These are phyloP conservation scores for Galbula dea DNA, from an alignment of 2,113 vertebrate species.

Conservation along the genomic window DNA sequence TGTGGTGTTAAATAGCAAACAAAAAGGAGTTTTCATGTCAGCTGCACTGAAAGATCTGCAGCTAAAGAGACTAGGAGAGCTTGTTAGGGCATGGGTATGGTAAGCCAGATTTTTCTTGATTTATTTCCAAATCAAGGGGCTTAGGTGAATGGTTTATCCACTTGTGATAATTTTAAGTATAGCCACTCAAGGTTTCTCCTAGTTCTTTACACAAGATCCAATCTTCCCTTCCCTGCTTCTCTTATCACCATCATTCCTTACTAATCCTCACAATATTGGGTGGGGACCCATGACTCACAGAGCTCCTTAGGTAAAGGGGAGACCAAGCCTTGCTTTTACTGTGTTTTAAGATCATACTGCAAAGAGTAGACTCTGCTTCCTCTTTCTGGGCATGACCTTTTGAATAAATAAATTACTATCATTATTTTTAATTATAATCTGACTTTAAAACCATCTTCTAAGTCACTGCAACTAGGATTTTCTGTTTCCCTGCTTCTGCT, in stretches of 20 bases:
- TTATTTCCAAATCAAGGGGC: neutral
- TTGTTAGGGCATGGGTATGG: neutral
- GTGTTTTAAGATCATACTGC: neutral
- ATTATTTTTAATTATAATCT: neutral
- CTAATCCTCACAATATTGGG: neutral
- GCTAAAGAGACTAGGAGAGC: neutral
- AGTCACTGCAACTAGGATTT: neutral
- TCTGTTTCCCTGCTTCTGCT: neutral
- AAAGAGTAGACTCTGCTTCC: neutral
- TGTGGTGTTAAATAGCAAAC: neutral
- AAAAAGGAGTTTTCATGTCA: neutral
- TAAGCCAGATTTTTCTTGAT: neutral
- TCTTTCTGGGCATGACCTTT: neutral
- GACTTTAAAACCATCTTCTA: neutral
- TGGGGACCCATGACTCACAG: neutral
- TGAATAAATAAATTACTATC: neutral
- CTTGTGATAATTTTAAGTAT: neutral
- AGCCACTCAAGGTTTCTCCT: neutral
- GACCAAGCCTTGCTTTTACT: neutral
- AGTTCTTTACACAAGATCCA: neutral
- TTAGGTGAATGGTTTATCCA: neutral
- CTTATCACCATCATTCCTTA: neutral
- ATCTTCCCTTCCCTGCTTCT: neutral
- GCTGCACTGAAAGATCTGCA: neutral
- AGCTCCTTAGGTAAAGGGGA: neutral